A percentile compares a stretch with the other conserved stretches of the same genome.
These are phyloP conservation scores for Suillia variegata DNA, from an alignment of 2,888 invertebrate genomes.

Conservation along the genomic window DNA sequence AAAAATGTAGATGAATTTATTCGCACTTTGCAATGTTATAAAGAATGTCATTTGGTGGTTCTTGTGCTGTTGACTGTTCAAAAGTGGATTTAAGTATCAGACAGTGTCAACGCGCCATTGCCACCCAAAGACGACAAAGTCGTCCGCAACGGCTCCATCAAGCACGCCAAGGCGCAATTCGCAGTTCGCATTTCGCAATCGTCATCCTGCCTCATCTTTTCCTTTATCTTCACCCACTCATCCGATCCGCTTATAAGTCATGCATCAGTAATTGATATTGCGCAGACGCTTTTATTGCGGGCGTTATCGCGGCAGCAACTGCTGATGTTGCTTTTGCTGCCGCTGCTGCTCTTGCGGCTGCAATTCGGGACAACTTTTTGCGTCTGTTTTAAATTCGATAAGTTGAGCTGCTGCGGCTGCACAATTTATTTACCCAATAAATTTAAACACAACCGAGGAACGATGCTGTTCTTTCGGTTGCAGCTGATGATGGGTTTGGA, in stretches of 20 bases:
- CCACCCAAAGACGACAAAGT: no score
- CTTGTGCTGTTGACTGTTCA: no score
- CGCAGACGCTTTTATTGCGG: neutral
- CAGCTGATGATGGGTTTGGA: neutral
- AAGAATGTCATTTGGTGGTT: no score
- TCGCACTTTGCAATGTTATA: no score
- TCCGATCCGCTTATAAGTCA: neutral
- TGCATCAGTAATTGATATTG: neutral
- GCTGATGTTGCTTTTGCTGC: neutral
- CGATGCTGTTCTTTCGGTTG: neutral
- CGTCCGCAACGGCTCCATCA: no score
- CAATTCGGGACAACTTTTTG: neutral
- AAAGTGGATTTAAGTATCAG: no score
- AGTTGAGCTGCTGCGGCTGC: neutral
- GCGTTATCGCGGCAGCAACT: neutral
- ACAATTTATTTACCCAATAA: conserved; percentile 1
- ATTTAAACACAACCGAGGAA: neutral
- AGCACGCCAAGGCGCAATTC: no score
- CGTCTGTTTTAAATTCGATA: neutral
- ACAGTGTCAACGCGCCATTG: no score
- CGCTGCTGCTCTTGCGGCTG: neutral
- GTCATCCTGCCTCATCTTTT: no score
- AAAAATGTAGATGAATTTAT: no score
- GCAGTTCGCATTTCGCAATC: no score
- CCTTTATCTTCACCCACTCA: no score